These are phyloP conservation scores for Drosophila trapezifrons DNA, from an alignment of 1,140 invertebrate species.

Conservation along the genomic window DNA sequence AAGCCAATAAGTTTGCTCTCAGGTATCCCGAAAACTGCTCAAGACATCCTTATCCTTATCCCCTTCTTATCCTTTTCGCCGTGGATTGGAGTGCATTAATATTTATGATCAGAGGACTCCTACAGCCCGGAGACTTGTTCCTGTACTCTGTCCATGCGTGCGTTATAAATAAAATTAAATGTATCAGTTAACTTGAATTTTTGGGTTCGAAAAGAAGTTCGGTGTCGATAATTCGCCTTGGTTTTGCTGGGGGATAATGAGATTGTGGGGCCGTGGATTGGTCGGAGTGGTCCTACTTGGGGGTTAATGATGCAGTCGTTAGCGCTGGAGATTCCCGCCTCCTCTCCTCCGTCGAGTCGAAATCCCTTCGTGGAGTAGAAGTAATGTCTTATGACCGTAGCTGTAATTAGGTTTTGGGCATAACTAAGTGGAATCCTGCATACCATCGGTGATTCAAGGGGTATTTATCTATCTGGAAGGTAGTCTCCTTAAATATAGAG, in stretches of 20 bases:
- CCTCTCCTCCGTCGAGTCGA: neutral
- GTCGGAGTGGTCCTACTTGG: slow-evolving; percentile 8
- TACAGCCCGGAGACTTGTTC: slow-evolving; percentile 26
- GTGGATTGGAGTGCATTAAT: slow-evolving; percentile 67
- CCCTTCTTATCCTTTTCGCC: slow-evolving; percentile 1
- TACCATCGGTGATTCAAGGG: slow-evolving; percentile 4
- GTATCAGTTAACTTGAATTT: slow-evolving; percentile 71
- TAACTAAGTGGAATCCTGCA: slow-evolving; percentile 39
- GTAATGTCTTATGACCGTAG: slow-evolving; percentile 45
- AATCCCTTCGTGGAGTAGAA: slow-evolving; percentile 27
- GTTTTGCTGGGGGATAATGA: slow-evolving; percentile 64
- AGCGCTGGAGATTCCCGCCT: slow-evolving; percentile 40
- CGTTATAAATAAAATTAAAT: slow-evolving; percentile 82
- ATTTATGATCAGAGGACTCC: slow-evolving; percentile 61
- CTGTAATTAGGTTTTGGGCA: slow-evolving; percentile 54
- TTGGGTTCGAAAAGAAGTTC: slow-evolving; percentile 22
- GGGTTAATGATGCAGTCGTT: slow-evolving; percentile 74
- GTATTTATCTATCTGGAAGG: slow-evolving; percentile 2
- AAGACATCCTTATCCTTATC: slow-evolving; percentile 26
- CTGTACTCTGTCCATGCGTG: slow-evolving; percentile 62
- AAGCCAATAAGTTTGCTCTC: slow-evolving; percentile 79
- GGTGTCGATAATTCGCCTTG: slow-evolving; percentile 66
- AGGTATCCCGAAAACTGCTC: slow-evolving; percentile 49
- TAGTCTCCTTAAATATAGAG: neutral
- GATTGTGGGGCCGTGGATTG: slow-evolving; percentile 37